Evolutionary conservation across 1,140 invertebrate species (phyloP).

Genomic region (Hydropsyche tenuis): DNA sequence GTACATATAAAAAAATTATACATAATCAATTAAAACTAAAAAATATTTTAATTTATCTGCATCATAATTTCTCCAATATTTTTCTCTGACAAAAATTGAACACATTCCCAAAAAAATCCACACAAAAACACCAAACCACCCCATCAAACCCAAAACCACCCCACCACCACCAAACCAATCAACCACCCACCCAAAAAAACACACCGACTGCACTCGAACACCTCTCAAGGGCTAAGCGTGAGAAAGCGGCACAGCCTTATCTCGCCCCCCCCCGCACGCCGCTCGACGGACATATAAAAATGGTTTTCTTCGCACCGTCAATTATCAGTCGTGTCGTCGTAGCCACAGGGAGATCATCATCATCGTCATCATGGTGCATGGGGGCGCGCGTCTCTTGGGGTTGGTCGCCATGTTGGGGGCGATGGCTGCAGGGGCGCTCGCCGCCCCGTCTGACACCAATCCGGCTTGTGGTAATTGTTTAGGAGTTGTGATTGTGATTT

Average conservation of each 20-base stretch:
- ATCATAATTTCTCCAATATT: too few species aligned
- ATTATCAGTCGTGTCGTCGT: constrained; percentile 24
- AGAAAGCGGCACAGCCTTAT: constrained; percentile 1
- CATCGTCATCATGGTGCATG: neutral
- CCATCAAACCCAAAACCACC: too few species aligned
- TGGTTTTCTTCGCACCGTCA: constrained; percentile 32
- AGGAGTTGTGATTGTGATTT: neutral
- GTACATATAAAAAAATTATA: too few species aligned
- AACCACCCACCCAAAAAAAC: too few species aligned
- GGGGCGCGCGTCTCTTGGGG: neutral
- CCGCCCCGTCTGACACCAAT: neutral
- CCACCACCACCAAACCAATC: too few species aligned
- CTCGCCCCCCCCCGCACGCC: constrained; percentile 15
- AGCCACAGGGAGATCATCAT: neutral
- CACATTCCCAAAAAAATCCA: too few species aligned
- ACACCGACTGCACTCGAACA: too few species aligned
- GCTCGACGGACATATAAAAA: constrained; percentile 34
- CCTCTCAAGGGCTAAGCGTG: too few species aligned
- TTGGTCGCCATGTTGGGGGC: constrained; percentile 3
- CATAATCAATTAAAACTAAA: too few species aligned
- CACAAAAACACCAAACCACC: too few species aligned
- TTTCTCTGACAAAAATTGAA: too few species aligned
- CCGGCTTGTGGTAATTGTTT: constrained; percentile 13
- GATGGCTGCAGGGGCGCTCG: neutral
- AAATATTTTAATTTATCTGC: too few species aligned